These are phyloP conservation scores for Phataginus tetradactyla DNA, from an alignment of 2,797 vertebrate species.

Conservation along the genomic window DNA sequence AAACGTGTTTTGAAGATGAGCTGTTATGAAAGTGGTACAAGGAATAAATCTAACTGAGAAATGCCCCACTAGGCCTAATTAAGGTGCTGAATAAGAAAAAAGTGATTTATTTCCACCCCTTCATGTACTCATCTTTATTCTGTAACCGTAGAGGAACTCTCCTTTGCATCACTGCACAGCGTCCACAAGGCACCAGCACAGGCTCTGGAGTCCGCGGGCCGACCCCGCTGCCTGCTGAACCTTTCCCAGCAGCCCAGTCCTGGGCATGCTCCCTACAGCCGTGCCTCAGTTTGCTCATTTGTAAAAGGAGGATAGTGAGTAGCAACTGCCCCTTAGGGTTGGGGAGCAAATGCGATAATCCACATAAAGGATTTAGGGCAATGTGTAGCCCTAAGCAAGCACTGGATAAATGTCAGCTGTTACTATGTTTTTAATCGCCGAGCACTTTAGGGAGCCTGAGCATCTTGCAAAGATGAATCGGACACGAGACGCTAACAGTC, in stretches of 20 bases:
- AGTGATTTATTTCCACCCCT: not conserved
- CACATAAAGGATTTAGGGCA: fast-evolving
- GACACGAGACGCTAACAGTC: fast-evolving
- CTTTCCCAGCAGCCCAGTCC: too few species aligned
- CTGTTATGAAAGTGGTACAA: not conserved
- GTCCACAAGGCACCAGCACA: fast-evolving
- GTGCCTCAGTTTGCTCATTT: not conserved
- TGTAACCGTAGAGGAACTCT: not conserved
- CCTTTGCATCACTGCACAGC: fast-evolving
- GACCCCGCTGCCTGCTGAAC: fast-evolving
- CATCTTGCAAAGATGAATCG: not conserved
- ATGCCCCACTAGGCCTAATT: not conserved
- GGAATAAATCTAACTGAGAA: not conserved
- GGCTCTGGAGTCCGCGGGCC: too few species aligned
- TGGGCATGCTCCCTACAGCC: not conserved
- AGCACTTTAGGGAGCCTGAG: not conserved
- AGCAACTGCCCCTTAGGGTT: not conserved
- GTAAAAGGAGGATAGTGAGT: not conserved
- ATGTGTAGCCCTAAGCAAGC: not conserved
- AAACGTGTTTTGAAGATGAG: not conserved
- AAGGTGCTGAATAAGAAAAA: fast-evolving
- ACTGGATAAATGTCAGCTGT: not conserved
- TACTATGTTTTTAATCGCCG: not conserved
- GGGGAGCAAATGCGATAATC: too few species aligned
- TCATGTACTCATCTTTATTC: not conserved